phyloP scores from a whole-genome alignment of 2,888 invertebrate genomes.

The Agrotis segetum region DNA sequence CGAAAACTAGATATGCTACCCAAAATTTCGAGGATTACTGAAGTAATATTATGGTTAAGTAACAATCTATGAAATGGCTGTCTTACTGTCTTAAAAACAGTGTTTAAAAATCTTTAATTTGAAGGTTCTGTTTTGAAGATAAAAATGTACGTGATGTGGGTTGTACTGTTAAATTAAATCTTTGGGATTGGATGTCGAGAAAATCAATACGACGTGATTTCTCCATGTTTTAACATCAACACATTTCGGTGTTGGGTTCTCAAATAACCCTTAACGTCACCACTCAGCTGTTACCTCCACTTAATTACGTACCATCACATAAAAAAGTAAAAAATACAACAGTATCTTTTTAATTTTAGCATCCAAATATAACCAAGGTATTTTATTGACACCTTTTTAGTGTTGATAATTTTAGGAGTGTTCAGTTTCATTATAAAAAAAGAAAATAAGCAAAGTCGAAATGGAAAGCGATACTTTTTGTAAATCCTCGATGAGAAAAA shows the following conservation, averaged over 20 bases:
- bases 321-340: slow-evolving; percentile 40
- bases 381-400: slow-evolving; percentile 49
- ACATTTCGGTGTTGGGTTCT: slow-evolving; percentile 36
- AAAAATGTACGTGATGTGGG: no score
- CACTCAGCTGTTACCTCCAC: slow-evolving; percentile 40
- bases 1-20: no score
- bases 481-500: slow-evolving; percentile 31
- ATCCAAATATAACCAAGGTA: slow-evolving; percentile 51
- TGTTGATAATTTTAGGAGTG: slow-evolving; percentile 58
- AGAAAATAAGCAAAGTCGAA: slow-evolving; percentile 24
- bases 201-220: slow-evolving; percentile 41
- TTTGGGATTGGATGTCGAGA: slow-evolving; percentile 7
- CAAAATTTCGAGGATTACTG: no score
- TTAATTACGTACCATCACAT: slow-evolving; percentile 51
- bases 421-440: slow-evolving; percentile 56
- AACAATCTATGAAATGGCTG: no score
- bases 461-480: slow-evolving; percentile 59
- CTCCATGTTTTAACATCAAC: slow-evolving; percentile 19
- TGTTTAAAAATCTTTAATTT: no score
- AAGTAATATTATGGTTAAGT: no score
- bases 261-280: slow-evolving; percentile 45
- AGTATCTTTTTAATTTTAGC: slow-evolving; percentile 54
- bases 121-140: no score
- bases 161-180: background rate
- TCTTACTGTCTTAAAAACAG: no score